These are phyloP conservation scores for Pterostichus niger DNA, from an alignment of 2,888 invertebrate species.

Conservation along the genomic window DNA sequence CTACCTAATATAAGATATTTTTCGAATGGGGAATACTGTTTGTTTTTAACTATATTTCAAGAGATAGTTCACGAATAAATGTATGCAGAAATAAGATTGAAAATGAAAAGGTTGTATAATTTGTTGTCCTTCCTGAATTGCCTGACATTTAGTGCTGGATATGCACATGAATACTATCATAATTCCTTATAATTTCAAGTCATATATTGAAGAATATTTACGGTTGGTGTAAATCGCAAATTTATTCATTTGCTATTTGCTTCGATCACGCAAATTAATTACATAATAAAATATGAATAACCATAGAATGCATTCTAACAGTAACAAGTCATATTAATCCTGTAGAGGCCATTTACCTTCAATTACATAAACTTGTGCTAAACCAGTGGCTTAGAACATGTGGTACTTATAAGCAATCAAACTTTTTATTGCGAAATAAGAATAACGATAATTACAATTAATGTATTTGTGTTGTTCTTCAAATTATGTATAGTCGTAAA, in stretches of 20 bases:
- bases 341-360: conserved; percentile 20
- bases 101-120: too few species aligned
- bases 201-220: conserved; percentile 23
- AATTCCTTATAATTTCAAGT: not conserved
- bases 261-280: conserved; percentile 44
- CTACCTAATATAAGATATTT: too few species aligned
- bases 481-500: not conserved
- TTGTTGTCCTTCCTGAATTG: too few species aligned
- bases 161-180: conserved; percentile 23
- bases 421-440: conserved; percentile 21
- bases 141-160: not conserved
- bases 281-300: conserved; percentile 35
- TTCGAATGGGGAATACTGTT: too few species aligned
- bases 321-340: conserved; percentile 29
- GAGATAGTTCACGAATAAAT: too few species aligned
- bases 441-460: conserved; percentile 28
- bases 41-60: too few species aligned
- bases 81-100: too few species aligned
- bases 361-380: conserved; percentile 43
- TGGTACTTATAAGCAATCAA: conserved; percentile 21
- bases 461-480: not conserved
- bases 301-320: conserved; percentile 37
- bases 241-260: conserved; percentile 44
- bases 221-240: conserved; percentile 6
- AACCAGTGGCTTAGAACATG: conserved; percentile 39